These are phyloP conservation scores for Trachelus stipa DNA, from an alignment of 2,888 invertebrate genomes.

Conservation along the genomic window DNA sequence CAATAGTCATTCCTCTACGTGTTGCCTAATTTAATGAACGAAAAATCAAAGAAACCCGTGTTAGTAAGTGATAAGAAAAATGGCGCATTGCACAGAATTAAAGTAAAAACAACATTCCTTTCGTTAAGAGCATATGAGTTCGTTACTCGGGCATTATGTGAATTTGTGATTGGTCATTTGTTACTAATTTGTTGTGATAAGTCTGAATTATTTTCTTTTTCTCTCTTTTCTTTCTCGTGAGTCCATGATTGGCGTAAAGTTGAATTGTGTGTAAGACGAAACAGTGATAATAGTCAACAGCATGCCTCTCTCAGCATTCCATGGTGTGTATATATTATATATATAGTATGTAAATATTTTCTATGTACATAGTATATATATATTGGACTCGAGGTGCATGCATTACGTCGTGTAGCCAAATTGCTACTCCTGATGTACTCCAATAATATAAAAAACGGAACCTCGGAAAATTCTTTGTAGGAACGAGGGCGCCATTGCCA, in stretches of 20 bases:
- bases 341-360: neutral
- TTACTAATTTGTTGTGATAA: too few relatives aligned
- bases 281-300: slow-evolving; percentile 21
- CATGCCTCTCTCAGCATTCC: slow-evolving; percentile 39
- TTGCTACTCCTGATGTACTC: neutral
- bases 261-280: neutral
- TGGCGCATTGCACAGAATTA: neutral
- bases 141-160: neutral
- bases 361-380: slow-evolving; percentile 10
- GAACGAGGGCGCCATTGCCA: slow-evolving; percentile 4
- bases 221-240: neutral
- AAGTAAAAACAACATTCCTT: neutral
- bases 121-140: neutral
- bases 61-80: neutral
- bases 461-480: slow-evolving; percentile 42
- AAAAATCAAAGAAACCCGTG: neutral
- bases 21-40: neutral
- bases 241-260: neutral
- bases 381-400: slow-evolving; percentile 39
- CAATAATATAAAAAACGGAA: neutral
- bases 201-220: neutral
- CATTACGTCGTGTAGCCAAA: slow-evolving; percentile 14
- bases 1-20: neutral
- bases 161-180: neutral
- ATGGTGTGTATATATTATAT: slow-evolving; percentile 10